Conservation (phyloP, 2,113 vertebrate genomes). For the Picathartes gymnocephalus region DNA sequence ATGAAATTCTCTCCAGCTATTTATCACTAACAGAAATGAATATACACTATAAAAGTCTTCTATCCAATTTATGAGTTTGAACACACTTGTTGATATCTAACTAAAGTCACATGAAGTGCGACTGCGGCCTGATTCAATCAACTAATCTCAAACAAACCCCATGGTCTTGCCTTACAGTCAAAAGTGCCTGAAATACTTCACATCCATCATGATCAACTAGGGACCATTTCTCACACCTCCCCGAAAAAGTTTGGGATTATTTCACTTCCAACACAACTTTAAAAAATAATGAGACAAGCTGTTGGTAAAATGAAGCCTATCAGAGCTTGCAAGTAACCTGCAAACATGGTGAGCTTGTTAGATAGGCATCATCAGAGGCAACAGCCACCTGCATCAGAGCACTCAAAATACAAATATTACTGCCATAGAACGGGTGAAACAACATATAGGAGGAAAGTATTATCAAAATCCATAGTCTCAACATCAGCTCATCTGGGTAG, state of each 20-base stretch:
- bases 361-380: not conserved
- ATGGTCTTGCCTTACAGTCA: not conserved
- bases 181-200: not conserved
- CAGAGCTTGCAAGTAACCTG: not conserved
- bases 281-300: not conserved
- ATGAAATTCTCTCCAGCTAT: not conserved
- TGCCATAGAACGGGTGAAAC: not conserved
- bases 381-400: not conserved
- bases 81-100: not conserved
- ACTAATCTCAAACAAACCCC: not conserved
- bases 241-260: not conserved
- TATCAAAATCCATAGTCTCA: not conserved
- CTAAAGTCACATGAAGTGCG: not conserved
- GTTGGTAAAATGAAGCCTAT: not conserved
- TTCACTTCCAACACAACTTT: not conserved
- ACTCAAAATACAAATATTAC: not conserved
- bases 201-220: not conserved
- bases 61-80: not conserved
- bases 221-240: not conserved
- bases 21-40: not conserved
- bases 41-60: not conserved
- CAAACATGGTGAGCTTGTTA: fast-evolving
- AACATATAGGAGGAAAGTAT: not conserved
- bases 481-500: not conserved
- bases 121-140: not conserved